A percentile compares a stretch with the other conserved stretches of the same genome.
phyloP scores from a whole-genome alignment of 1,140 invertebrate genomes.

The Lepidotrigona ventralis region DNA sequence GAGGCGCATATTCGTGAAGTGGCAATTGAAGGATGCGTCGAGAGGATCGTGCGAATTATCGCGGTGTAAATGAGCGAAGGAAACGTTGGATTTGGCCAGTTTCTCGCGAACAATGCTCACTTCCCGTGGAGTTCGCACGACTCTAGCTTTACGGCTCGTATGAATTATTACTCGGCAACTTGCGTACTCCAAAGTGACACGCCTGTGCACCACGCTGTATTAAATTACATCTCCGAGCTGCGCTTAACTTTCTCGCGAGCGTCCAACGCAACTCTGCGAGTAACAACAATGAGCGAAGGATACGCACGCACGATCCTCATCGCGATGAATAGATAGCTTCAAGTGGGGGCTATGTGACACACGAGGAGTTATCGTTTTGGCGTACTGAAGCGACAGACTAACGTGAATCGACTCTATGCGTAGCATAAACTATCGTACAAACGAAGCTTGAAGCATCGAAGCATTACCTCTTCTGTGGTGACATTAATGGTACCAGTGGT shows the following conservation, averaged over 20 bases:
- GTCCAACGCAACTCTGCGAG: background rate
- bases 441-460: slow-evolving; percentile 69
- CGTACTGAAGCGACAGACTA: slow-evolving; percentile 46
- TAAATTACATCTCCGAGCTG: background rate
- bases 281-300: background rate
- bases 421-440: slow-evolving; percentile 58
- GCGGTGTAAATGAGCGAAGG: no score
- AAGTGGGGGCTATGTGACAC: background rate
- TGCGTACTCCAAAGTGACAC: background rate
- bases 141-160: background rate
- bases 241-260: slow-evolving; percentile 1
- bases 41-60: slow-evolving; percentile 5
- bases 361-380: slow-evolving; percentile 30
- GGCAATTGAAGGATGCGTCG: background rate
- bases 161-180: background rate
- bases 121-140: background rate
- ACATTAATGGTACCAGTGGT: slow-evolving; percentile 68
- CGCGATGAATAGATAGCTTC: background rate
- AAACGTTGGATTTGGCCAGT: background rate
- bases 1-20: background rate
- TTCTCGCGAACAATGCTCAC: background rate
- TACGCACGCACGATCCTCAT: background rate
- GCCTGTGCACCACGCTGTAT: background rate
- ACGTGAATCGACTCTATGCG: slow-evolving; percentile 45
- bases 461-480: slow-evolving; percentile 74